Conservation (phyloP, 2,113 vertebrate genomes). For the Pomatorhinus ruficollis region DNA sequence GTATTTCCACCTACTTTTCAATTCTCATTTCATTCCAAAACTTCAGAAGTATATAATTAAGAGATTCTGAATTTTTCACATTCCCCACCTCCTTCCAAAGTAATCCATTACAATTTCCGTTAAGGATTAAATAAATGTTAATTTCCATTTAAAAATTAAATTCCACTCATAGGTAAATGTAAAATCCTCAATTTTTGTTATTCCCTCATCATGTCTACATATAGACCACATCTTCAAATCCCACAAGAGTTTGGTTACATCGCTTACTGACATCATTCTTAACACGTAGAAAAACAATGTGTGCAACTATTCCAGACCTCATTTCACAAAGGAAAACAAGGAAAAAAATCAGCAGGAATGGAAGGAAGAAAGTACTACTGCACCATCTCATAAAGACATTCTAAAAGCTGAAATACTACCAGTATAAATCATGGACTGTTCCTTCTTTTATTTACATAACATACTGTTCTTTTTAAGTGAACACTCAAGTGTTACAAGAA, state of each 20-base stretch:
- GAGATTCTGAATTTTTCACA: background rate
- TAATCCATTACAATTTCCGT: background rate
- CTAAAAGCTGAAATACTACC: background rate
- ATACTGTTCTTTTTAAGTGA: background rate
- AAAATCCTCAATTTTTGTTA: background rate
- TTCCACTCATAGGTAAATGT: background rate
- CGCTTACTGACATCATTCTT: background rate
- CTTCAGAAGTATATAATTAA: background rate
- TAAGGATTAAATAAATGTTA: background rate
- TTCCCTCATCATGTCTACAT: background rate
- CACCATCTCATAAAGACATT: background rate
- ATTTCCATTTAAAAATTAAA: background rate
- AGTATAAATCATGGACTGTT: background rate
- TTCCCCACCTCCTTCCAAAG: background rate
- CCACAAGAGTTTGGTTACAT: background rate
- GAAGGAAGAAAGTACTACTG: background rate
- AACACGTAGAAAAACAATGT: background rate
- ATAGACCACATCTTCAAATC: accelerated
- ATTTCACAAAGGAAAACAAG: background rate
- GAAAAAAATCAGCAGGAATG: background rate
- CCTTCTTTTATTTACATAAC: background rate
- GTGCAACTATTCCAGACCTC: background rate
- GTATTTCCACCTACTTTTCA: background rate
- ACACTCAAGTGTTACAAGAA: background rate
- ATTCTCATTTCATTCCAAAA: background rate